These are phyloP conservation scores for Melikaiella ostensackeni DNA, from an alignment of 2,888 invertebrate species.

Conservation along the genomic window DNA sequence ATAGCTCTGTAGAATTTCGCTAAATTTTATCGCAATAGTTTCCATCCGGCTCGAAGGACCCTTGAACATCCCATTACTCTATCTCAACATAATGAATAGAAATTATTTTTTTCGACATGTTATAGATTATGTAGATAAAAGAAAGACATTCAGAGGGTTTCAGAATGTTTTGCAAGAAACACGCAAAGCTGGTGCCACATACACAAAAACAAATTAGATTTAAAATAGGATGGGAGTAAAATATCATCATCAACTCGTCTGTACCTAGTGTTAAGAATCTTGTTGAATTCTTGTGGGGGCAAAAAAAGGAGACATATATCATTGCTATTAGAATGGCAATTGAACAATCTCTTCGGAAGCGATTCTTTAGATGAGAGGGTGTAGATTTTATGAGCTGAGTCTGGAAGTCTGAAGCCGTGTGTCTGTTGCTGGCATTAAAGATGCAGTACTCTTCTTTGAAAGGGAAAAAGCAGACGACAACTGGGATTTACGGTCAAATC, in stretches of 20 bases:
- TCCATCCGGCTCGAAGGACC: too few species aligned
- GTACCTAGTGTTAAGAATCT: conserved; percentile 32
- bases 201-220: conserved; percentile 8
- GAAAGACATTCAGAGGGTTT: too few species aligned
- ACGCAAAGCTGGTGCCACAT: background rate
- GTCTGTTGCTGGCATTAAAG: conserved; percentile 6
- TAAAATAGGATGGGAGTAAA: background rate
- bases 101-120: too few species aligned
- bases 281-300: background rate
- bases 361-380: conserved; percentile 12
- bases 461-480: conserved; percentile 35
- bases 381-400: conserved; percentile 8
- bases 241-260: background rate
- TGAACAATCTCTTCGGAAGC: conserved; percentile 10
- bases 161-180: background rate
- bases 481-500: conserved; percentile 35
- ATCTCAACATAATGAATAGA: too few species aligned
- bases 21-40: too few species aligned
- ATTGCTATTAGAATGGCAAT: conserved; percentile 6
- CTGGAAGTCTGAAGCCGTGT: background rate
- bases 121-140: too few species aligned
- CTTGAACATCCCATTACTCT: too few species aligned
- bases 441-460: conserved; percentile 15
- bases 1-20: background rate
- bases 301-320: conserved; percentile 5